These are phyloP conservation scores for Microchirus variegatus DNA, from an alignment of 2,797 vertebrate species.

Conservation along the genomic window DNA sequence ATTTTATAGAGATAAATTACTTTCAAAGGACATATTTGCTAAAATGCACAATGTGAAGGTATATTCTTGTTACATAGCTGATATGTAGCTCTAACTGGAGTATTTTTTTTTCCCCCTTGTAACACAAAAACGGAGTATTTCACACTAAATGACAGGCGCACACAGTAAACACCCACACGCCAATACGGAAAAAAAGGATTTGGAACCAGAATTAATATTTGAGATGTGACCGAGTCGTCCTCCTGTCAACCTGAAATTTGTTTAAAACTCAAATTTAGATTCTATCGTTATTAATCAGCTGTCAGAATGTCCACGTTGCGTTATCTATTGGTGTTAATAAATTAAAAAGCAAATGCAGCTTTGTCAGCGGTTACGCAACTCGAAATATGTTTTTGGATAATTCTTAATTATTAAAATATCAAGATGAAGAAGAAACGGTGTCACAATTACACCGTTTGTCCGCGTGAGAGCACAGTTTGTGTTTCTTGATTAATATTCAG, in stretches of 20 bases:
- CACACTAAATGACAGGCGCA: not conserved
- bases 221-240: too few species aligned
- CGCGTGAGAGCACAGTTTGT: too few species aligned
- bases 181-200: not conserved
- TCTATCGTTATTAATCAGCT: not conserved
- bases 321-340: not conserved
- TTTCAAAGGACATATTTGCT: too few species aligned
- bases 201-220: too few species aligned
- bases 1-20: too few species aligned
- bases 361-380: not conserved
- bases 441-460: too few species aligned
- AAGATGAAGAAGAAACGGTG: not conserved
- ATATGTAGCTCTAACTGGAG: too few species aligned
- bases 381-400: not conserved
- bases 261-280: not conserved
- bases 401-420: not conserved
- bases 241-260: not conserved
- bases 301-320: not conserved
- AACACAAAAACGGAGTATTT: not conserved
- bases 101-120: too few species aligned
- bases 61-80: too few species aligned
- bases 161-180: not conserved
- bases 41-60: too few species aligned
- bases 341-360: too few species aligned
- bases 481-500: too few species aligned